phyloP scores from a whole-genome alignment of 2,888 invertebrate genomes.

The Cheiracanthium punctorium region DNA sequence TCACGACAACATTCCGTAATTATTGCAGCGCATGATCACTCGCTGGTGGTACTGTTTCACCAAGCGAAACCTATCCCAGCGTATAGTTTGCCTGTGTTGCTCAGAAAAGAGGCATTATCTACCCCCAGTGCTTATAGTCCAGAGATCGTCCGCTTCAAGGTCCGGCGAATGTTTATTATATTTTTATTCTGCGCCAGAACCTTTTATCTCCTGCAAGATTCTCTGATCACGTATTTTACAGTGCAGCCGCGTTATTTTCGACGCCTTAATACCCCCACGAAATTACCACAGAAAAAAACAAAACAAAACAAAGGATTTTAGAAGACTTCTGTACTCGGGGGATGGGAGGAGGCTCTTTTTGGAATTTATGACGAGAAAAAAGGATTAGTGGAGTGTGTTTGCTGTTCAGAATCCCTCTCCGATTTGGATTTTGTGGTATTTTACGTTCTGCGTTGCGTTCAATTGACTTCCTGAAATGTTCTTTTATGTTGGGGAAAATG shows the following conservation, averaged over 20 bases:
- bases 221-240: constrained; percentile 40
- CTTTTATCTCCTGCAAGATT: constrained; percentile 3
- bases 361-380: constrained; percentile 49
- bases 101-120: not conserved
- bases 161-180: not conserved
- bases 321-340: not conserved
- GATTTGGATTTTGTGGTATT: not conserved
- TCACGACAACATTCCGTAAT: constrained; percentile 16
- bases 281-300: constrained; percentile 34
- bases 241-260: constrained; percentile 16
- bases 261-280: constrained; percentile 25
- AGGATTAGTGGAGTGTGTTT: constrained; percentile 42
- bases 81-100: not conserved
- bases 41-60: not conserved
- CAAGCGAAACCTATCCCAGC: not conserved
- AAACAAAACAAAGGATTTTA: constrained; percentile 17
- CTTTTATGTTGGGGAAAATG: not conserved
- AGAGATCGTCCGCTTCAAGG: not conserved
- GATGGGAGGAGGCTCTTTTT: not conserved
- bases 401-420: not conserved
- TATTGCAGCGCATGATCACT: constrained; percentile 12
- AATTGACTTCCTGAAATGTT: too few species aligned
- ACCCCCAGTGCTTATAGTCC: not conserved
- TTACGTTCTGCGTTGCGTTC: too few species aligned
- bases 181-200: not conserved